Evolutionary conservation across 2,888 invertebrate species (phyloP).

Genomic region (Drosophila kambysellisi): DNA sequence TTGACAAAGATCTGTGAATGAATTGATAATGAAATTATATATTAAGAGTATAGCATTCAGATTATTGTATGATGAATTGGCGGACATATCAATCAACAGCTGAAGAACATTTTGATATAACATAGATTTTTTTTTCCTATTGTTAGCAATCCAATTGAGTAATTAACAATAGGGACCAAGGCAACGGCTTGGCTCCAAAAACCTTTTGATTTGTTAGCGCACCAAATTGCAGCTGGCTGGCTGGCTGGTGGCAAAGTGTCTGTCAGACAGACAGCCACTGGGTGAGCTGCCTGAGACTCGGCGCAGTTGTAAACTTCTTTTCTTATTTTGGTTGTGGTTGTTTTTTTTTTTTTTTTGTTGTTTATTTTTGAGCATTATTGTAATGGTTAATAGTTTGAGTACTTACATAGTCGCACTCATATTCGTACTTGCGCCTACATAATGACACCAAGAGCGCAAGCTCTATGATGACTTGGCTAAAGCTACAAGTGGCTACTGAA

Average conservation of each 20-base stretch:
- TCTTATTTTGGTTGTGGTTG: neutral
- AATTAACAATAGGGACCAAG: slow-evolving; percentile 57
- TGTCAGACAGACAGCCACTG: slow-evolving; percentile 13
- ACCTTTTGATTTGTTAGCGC: slow-evolving; percentile 40
- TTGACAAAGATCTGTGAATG: slow-evolving; percentile 62
- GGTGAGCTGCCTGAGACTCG: slow-evolving; percentile 3
- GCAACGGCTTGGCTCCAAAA: slow-evolving; percentile 30
- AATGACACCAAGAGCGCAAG: slow-evolving; percentile 49
- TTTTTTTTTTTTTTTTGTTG: neutral
- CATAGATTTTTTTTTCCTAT: neutral
- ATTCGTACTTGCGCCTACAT: slow-evolving; percentile 42
- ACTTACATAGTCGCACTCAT: slow-evolving; percentile 28
- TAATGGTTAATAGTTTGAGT: slow-evolving; percentile 36
- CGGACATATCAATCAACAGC: slow-evolving; percentile 28
- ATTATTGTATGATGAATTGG: slow-evolving; percentile 1
- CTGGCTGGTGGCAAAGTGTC: slow-evolving; percentile 48
- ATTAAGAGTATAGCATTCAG: slow-evolving; percentile 27
- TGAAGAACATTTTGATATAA: slow-evolving; percentile 5
- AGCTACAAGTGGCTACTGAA: slow-evolving; percentile 67
- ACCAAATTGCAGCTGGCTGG: slow-evolving; percentile 40
- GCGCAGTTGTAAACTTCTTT: slow-evolving; percentile 20
- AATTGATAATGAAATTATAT: slow-evolving; percentile 53
- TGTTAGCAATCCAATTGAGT: slow-evolving; percentile 40
- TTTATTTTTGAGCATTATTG: slow-evolving; percentile 13
- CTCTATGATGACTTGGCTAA: slow-evolving; percentile 65